phyloP scores from a whole-genome alignment of 2,797 vertebrate species.

The Anniella stebbinsi region DNA sequence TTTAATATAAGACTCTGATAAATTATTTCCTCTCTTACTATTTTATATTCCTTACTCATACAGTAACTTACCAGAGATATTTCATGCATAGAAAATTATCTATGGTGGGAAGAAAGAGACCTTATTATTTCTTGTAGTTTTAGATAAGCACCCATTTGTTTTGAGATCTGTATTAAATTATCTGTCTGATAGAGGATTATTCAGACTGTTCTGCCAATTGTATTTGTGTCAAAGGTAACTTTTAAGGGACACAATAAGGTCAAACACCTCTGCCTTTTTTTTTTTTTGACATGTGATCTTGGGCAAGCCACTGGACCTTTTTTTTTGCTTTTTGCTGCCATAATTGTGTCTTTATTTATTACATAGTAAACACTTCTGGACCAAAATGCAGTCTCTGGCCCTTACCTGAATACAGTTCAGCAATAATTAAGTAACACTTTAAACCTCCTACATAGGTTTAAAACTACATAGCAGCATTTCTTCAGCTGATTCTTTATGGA shows the following conservation, averaged over 20 bases:
- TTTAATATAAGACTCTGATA: slow-evolving; percentile 2
- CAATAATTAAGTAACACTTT: neutral
- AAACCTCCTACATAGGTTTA: no score
- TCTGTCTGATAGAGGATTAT: neutral
- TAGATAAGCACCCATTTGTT: slow-evolving; percentile 27
- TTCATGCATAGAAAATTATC: slow-evolving; percentile 21
- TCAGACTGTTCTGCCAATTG: neutral
- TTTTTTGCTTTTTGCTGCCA: no score
- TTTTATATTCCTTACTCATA: neutral
- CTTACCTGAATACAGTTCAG: neutral
- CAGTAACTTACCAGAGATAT: neutral
- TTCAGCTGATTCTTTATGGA: neutral
- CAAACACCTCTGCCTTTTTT: neutral
- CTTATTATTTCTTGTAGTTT: slow-evolving; percentile 38
- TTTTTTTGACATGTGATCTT: neutral
- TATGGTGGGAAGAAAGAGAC: slow-evolving; percentile 29
- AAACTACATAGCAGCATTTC: neutral
- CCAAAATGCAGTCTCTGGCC: neutral
- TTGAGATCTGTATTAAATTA: neutral
- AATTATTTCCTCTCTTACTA: neutral
- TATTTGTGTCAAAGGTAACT: neutral
- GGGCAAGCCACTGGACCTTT: neutral
- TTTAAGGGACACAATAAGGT: slow-evolving; percentile 3
- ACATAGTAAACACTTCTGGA: neutral
- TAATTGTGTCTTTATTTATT: neutral